phyloP scores from a whole-genome alignment of 64 coral and sea anemone genomes.

The Montipora sp. region DNA sequence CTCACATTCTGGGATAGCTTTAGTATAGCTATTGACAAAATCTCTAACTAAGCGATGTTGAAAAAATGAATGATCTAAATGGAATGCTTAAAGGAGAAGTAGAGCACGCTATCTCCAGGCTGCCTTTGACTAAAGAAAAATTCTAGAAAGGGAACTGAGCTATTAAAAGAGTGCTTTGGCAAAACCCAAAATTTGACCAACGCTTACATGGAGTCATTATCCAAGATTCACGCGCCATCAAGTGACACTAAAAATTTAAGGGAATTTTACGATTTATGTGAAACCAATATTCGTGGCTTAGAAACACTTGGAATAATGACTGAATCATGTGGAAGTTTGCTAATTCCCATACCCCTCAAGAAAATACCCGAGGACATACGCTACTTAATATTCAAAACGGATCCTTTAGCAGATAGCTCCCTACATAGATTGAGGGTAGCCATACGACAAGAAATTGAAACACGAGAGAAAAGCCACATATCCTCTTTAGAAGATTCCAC shows the following conservation, averaged over 20 bases:
- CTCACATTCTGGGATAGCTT: conserved; percentile 59
- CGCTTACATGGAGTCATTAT: conserved; percentile 27
- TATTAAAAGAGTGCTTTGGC: conserved; percentile 24
- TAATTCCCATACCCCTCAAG: conserved; percentile 56
- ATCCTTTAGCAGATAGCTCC: conserved; percentile 51
- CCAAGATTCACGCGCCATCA: conserved; percentile 12
- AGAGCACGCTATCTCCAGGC: background rate
- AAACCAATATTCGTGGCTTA: conserved; percentile 53
- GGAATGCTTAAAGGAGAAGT: background rate
- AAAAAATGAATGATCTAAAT: background rate
- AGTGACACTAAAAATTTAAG: conserved; percentile 27
- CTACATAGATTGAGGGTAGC: conserved; percentile 47
- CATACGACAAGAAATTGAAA: conserved; percentile 56
- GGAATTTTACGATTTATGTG: conserved; percentile 49
- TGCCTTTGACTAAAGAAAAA: conserved; percentile 39
- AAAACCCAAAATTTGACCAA: background rate
- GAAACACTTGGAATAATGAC: conserved; percentile 45
- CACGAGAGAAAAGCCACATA: conserved; percentile 44
- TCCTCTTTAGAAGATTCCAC: conserved; percentile 37
- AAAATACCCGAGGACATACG: conserved; percentile 57
- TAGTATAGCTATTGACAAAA: conserved; percentile 11
- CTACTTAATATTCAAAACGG: conserved; percentile 26
- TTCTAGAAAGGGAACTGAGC: conserved; percentile 26
- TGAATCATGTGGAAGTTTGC: conserved; percentile 55
- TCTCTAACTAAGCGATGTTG: background rate